Percentiles rank a stretch among this genome's conserved stretches.
These are phyloP conservation scores for Venustaconcha ellipsiformis DNA, from an alignment of 1,140 invertebrate species.

Conservation along the genomic window DNA sequence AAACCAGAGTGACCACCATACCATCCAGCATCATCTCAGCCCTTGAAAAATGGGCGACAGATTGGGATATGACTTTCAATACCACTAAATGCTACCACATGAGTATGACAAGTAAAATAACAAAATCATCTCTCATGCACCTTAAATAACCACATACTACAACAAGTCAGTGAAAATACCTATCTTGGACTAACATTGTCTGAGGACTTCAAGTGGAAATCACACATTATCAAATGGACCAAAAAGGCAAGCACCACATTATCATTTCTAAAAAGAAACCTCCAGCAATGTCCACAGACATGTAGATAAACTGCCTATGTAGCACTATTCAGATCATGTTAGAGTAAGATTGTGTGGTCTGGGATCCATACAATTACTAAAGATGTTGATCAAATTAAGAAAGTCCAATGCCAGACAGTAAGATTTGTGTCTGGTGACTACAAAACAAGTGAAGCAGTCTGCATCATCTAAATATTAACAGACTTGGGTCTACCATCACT, in stretches of 20 bases:
- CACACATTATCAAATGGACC: slow-evolving; percentile 22
- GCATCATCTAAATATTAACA: not conserved
- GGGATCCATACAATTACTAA: slow-evolving; percentile 14
- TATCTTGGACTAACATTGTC: slow-evolving; percentile 17
- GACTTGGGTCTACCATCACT: slow-evolving; percentile 3
- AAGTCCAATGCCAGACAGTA: slow-evolving; percentile 1
- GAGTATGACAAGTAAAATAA: slow-evolving; percentile 17
- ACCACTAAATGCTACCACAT: too few relatives aligned
- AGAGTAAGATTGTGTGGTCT: slow-evolving; percentile 8
- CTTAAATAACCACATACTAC: slow-evolving; percentile 27
- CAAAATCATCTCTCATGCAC: slow-evolving; percentile 12
- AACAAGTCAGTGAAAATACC: slow-evolving; percentile 25
- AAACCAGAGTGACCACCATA: slow-evolving; percentile 21
- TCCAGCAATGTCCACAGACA: slow-evolving; percentile 15
- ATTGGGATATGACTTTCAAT: slow-evolving; percentile 24
- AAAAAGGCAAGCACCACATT: slow-evolving; percentile 34
- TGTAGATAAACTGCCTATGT: slow-evolving; percentile 30
- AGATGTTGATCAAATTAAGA: slow-evolving; percentile 11
- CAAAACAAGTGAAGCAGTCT: not conserved
- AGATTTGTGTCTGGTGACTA: slow-evolving; percentile 20
- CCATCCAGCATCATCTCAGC: slow-evolving; percentile 34
- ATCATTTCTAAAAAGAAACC: slow-evolving; percentile 26
- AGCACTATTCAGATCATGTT: slow-evolving; percentile 14
- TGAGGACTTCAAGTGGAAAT: slow-evolving; percentile 25
- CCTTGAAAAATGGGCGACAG: slow-evolving; percentile 28